A percentile compares a stretch with the other conserved stretches of the same genome.
phyloP scores from a whole-genome alignment of 2,797 vertebrate genomes.

The Chelonia mydas region DNA sequence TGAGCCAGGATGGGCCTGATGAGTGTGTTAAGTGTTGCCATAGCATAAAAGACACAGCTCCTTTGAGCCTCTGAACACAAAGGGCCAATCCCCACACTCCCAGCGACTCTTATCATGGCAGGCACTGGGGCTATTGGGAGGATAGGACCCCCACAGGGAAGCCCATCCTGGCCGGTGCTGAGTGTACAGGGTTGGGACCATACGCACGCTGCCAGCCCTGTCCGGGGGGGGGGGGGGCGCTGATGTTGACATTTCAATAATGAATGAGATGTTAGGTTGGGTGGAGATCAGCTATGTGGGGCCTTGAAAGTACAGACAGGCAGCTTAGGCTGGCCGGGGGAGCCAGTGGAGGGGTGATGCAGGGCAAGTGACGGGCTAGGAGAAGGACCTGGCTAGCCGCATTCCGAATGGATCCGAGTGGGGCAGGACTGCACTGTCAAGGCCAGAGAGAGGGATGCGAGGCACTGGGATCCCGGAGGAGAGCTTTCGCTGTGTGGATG shows the following conservation, averaged over 20 bases:
- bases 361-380: too few species aligned
- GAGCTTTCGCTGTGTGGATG: not conserved
- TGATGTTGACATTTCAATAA: not conserved
- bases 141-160: not conserved
- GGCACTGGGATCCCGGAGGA: not conserved
- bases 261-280: too few species aligned
- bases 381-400: too few species aligned
- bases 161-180: not conserved
- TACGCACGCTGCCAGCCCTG: not conserved
- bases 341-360: too few species aligned
- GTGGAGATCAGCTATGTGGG: not conserved
- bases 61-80: not conserved
- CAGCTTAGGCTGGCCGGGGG: too few species aligned
- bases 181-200: not conserved
- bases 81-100: not conserved
- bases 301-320: not conserved
- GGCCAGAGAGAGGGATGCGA: too few species aligned
- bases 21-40: fast-evolving
- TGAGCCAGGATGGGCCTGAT: not conserved
- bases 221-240: fast-evolving
- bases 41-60: fast-evolving
- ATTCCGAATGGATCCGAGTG: too few species aligned
- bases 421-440: not conserved
- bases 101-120: not conserved
- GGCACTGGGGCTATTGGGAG: not conserved